Evolutionary conservation across 2,113 vertebrate species (phyloP), one percentile per base, ranked within the genome.

Genomic region (Syngnathus floridae): DNA sequence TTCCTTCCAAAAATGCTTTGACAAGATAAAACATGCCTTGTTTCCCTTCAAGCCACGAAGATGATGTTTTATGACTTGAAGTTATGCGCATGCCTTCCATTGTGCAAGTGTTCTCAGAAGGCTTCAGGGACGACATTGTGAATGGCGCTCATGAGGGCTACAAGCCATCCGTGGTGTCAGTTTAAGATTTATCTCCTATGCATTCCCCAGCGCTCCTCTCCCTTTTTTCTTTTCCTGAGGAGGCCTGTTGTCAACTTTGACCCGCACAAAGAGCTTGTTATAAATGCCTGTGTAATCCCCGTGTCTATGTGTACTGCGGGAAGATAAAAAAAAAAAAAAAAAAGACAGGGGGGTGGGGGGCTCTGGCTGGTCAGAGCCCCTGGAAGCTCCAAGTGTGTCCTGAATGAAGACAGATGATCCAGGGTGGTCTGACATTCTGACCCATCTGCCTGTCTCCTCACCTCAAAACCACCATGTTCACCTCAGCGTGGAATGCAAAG

Each of bases 241-340:
- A 82, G 80, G 65, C 77, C 78, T 77, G 64, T 60, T 4, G 74
- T 87, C 77, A 87, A 81, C 86, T 88, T 84, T 86, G 86, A 86
- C 78, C 83, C 54, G 57, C 70, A 75, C 59, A 67, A 81, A 88
- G 82, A 80, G 83, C 86, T 84, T 81, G 76, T 81, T 85, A 43
- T 41, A 86, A 86, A 87, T 84, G 81, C 80, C 78, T 85, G 84
- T 72, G 71, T 81, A 87, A 86, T 88, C 84, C 81, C 74, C 40
- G 61, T n/a, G 67, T 74, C 81, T 79, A 71, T 77, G 65, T 46
- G 13, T 48, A 36, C 70, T 67, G 58, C 49, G 64, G 69, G 65
- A 70, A 59, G 46, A 62, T 60, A 64, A 66, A 65, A 71, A 71
- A 61, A 66, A n/a, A n/a, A n/a, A 74, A 60, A 62, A 66, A 63